Base-by-base conservation (phyloP, 2,113 vertebrate genomes). In the Crotalus viridis region DNA sequence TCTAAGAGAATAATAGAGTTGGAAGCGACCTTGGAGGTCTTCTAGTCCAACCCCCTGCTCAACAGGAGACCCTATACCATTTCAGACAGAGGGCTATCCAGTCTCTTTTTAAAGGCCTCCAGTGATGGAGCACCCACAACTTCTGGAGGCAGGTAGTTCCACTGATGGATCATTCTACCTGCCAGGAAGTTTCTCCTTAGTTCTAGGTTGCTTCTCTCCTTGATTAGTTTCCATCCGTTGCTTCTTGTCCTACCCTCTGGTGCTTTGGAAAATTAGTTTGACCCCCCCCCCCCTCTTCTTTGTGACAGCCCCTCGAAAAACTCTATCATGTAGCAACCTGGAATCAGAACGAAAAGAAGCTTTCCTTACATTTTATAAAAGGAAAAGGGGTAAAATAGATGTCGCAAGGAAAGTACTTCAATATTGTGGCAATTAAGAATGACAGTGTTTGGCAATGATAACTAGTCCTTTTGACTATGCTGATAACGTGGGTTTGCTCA, bases 341-440 rank as follows among this genome's bases (percentile, higher is more conserved):
- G 90, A 61, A 86, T 90, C 43, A 91, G 91, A 93, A 55, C 2
- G 0, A 24, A 5, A 15, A 21, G 88, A 90, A 13, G 28, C 17
- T 21, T 28, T 12, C 10, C 64, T 28, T 22, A 51, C 64, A 1
- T 9, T 19, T 39, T 7, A 51, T 28, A n/a, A 59, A 43, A 33
- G 39, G 39, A 12, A 39, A 9, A 26, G 92, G 92, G 93, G 86
- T 24, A 51, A 96, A 96, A 95, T 94, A 94, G 94, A 95, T 86
- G 94, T 93, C 90, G 90, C 94, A 95, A 96, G 93, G 91, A 93
- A 95, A 95, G 96, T 90, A 10, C 93, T 94, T 96, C 93, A 91
- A 4, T 95, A 95, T 95, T 96, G 94, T 95, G 94, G 91, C 96
- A 96, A 96, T 96, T 96, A 96, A 94, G 94, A 96, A 54, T 91